These are phyloP conservation scores for Thymallus thymallus DNA, from an alignment of 2,113 vertebrate genomes.

Conservation along the genomic window DNA sequence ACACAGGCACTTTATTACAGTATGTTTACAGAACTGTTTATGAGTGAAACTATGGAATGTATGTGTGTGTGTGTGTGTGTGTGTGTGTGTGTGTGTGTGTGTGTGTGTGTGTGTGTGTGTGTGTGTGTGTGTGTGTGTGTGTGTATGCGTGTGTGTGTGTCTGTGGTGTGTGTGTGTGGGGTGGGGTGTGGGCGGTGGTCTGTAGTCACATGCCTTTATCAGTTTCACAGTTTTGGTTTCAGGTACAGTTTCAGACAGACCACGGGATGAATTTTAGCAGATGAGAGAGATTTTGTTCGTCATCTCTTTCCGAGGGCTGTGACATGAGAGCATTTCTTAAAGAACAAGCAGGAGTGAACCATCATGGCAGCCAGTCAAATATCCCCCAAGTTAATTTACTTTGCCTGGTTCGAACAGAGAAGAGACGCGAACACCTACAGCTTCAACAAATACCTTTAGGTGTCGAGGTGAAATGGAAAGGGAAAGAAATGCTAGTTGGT, in stretches of 20 bases:
- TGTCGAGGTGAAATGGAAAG: background rate
- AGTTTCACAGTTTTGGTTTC: background rate
- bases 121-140: conserved; percentile 10
- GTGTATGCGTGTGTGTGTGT: background rate
- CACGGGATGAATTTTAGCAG: background rate
- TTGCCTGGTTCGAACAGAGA: background rate
- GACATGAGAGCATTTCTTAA: background rate
- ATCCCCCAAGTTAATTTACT: background rate
- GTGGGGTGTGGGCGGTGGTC: conserved; percentile 12
- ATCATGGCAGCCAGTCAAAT: background rate
- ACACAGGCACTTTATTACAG: conserved; percentile 41
- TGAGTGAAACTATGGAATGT: conserved; percentile 4
- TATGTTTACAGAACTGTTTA: conserved; percentile 55
- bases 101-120: conserved; percentile 10
- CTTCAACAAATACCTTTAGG: background rate
- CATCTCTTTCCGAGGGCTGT: background rate
- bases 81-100: conserved; percentile 16
- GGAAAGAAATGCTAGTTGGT: background rate
- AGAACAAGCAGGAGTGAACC: background rate
- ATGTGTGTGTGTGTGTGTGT: conserved; percentile 8
- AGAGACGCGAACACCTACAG: background rate
- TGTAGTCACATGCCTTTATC: background rate
- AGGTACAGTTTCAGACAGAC: background rate
- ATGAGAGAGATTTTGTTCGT: background rate
- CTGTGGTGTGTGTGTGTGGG: background rate